Evolutionary conservation across 2,113 vertebrate genomes (phyloP).

Genomic region (Galbula dea): DNA sequence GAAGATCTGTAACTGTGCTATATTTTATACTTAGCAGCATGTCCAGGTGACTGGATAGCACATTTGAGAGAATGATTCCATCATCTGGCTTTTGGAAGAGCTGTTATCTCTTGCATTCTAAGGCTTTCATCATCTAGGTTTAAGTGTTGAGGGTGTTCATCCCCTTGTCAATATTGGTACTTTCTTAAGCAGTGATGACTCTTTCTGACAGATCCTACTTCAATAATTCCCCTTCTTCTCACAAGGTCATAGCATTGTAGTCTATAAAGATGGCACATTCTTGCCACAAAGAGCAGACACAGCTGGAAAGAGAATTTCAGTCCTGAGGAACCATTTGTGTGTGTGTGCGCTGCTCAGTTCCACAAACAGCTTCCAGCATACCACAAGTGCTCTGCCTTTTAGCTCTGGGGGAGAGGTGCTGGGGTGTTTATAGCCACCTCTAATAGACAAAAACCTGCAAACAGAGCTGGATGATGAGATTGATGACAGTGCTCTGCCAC

Average conservation of each 20-base stretch:
- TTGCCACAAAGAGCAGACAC: slow-evolving; percentile 29
- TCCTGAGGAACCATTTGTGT: background rate
- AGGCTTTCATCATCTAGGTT: slow-evolving; percentile 37
- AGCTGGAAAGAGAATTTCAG: slow-evolving; percentile 40
- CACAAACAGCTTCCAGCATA: background rate
- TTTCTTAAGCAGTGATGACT: slow-evolving; percentile 67
- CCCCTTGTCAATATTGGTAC: slow-evolving; percentile 53
- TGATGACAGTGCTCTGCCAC: background rate
- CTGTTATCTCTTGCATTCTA: slow-evolving; percentile 38
- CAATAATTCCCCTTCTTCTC: slow-evolving; percentile 28
- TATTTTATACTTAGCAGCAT: slow-evolving; percentile 43
- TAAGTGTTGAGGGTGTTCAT: slow-evolving; percentile 64
- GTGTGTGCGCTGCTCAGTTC: background rate
- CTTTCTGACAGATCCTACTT: slow-evolving; percentile 42
- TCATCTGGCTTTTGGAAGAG: slow-evolving; percentile 16
- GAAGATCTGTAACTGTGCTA: slow-evolving; percentile 20
- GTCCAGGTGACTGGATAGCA: slow-evolving; percentile 15
- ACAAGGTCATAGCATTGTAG: slow-evolving; percentile 45
- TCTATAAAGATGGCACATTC: slow-evolving; percentile 23
- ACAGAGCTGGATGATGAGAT: background rate
- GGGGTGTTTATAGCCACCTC: background rate
- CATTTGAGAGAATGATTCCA: slow-evolving; percentile 44
- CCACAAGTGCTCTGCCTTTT: background rate
- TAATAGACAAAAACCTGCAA: background rate
- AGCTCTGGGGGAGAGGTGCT: background rate